Conservation (phyloP, 2,797 vertebrate genomes). For the Pipistrellus nathusii region DNA sequence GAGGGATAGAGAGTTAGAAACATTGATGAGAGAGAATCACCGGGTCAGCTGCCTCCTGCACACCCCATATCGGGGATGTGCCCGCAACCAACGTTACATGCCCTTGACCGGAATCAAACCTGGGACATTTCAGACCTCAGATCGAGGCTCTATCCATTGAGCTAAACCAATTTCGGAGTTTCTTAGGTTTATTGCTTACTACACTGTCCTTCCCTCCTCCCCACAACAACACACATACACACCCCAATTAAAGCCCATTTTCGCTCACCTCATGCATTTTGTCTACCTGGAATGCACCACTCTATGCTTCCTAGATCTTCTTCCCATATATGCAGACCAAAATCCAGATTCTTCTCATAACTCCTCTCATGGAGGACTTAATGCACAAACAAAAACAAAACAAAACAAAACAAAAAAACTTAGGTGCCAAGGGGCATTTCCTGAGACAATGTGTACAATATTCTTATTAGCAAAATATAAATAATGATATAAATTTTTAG, state of each 20-base stretch:
- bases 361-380: neutral
- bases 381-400: too few relatives aligned
- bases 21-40: too few relatives aligned
- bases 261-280: neutral
- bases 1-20: too few relatives aligned
- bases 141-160: too few relatives aligned
- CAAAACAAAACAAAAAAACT: neutral
- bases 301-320: neutral
- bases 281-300: neutral
- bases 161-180: too few relatives aligned
- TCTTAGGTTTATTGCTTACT: neutral
- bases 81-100: too few relatives aligned
- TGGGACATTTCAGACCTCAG: too few relatives aligned
- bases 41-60: too few relatives aligned
- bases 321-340: neutral
- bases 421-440: neutral
- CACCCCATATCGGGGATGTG: too few relatives aligned
- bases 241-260: neutral
- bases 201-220: rapidly evolving
- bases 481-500: neutral
- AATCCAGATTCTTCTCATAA: neutral
- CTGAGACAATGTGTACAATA: neutral
- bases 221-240: neutral
- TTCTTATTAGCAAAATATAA: neutral
- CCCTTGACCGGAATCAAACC: too few relatives aligned